Evolutionary conservation across 1,140 invertebrate genomes (phyloP).

Genomic region (Calliphora vicina): DNA sequence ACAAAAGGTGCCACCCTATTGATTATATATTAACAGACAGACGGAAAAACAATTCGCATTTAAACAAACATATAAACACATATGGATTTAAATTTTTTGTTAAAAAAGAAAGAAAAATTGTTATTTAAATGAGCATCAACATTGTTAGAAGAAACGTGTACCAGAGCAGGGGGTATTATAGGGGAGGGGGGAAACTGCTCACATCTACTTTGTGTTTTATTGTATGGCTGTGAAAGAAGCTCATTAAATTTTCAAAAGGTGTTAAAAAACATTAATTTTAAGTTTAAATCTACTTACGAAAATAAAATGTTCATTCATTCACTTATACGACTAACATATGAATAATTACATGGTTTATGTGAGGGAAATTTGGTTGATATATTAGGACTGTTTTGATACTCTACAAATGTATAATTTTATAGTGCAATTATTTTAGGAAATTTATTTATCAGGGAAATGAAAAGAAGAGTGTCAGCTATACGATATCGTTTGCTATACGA

Average conservation of each 20-base stretch:
- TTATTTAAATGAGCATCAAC: conserved; percentile 22
- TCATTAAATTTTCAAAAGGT: conserved; percentile 38
- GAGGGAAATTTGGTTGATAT: too few species aligned
- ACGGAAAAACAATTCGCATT: not conserved
- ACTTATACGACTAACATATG: not conserved
- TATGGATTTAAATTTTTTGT: conserved; percentile 26
- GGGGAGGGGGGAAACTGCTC: not conserved
- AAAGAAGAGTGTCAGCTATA: too few species aligned
- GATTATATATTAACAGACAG: not conserved
- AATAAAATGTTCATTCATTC: not conserved
- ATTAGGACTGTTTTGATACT: too few species aligned
- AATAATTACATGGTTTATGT: not conserved
- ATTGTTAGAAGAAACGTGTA: not conserved
- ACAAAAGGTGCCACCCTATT: too few species aligned
- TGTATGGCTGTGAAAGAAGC: not conserved
- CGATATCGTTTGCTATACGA: too few species aligned
- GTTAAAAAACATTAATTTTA: conserved; percentile 36
- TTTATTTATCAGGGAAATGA: too few species aligned
- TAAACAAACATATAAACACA: not conserved
- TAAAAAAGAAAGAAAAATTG: conserved; percentile 5
- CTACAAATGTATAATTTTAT: too few species aligned
- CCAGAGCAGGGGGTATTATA: not conserved
- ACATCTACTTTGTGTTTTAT: not conserved
- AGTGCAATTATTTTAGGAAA: too few species aligned
- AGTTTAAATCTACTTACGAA: not conserved